Conservation (phyloP, 2,797 vertebrate genomes). For the Sibirionetta formosa region DNA sequence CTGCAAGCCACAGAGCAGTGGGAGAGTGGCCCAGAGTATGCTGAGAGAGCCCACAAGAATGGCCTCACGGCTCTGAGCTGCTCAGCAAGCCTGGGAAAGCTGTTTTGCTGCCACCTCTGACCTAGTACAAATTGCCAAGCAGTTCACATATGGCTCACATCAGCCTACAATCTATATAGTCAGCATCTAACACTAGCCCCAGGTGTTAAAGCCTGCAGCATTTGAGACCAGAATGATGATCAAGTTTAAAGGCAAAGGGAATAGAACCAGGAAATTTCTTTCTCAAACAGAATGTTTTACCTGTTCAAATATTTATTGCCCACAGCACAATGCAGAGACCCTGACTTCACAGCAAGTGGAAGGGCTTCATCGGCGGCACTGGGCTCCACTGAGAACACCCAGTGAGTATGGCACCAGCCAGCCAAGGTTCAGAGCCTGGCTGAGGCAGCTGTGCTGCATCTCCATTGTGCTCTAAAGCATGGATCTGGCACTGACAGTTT, state of each 20-base stretch:
- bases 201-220: background rate
- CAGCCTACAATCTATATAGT: background rate
- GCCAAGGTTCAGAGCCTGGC: background rate
- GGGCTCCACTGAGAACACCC: background rate
- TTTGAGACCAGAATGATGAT: background rate
- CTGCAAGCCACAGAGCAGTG: background rate
- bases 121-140: background rate
- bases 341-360: background rate
- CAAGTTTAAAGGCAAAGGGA: background rate
- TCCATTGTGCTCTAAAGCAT: background rate
- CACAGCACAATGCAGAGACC: background rate
- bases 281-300: background rate
- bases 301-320: background rate
- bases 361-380: background rate
- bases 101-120: background rate
- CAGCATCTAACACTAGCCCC: background rate
- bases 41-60: background rate
- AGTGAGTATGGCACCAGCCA: background rate
- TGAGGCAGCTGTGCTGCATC: background rate
- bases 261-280: background rate
- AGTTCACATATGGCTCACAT: background rate
- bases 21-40: background rate
- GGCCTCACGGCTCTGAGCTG: background rate
- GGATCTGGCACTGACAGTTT: background rate
- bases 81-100: background rate